Base-by-base conservation (phyloP, 2,888 invertebrate species). In the Drosophila stalkeri region DNA sequence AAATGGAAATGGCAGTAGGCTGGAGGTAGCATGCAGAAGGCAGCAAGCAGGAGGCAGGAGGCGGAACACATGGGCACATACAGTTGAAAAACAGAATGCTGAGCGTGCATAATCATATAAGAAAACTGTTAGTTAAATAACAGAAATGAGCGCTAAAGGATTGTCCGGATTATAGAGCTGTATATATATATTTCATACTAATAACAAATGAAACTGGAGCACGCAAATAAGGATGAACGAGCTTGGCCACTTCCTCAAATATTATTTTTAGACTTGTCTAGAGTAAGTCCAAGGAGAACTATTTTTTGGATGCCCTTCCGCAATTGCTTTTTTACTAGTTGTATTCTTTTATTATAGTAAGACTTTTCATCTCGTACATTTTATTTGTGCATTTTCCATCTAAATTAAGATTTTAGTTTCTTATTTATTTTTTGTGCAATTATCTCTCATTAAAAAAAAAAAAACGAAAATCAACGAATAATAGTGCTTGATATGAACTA, bases 81-180 rank as follows among this genome's bases (percentile, higher is more conserved):
- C 39, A 14, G 27, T n/a, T 20, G 35, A 18, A 35, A 31, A 44
- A 16, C 44, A 33, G n/a, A 46, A 37, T 70, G 54, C 75, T 75
- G 66, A 75, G 71, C 80, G 27, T 51, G 59, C 80, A 67, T 71
- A 80, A 75, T 66, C 72, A 71, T 47, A 59, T 67, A 62, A 60
- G 76, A 60, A 59, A 71, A 71, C 61, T 47, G 66, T 37, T 59
- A 55, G 75, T 70, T 41, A 52, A 74, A 68, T 61, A 66, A 61
- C 14, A 46, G 54, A 72, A 67, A 73, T 60, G 55, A 31, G 43
- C 41, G 46, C 65, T 54, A 75, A 75, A 14, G 65, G 65, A 79
- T 77, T 65, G 44, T 23, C 44, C 18, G 46, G 77, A 79, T 77
- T 79, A 79, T 47, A 61, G 18, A 43, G 49, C 64, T 75, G 57